These are phyloP conservation scores for Pao palembangensis DNA, from an alignment of 2,113 vertebrate genomes.

Conservation along the genomic window DNA sequence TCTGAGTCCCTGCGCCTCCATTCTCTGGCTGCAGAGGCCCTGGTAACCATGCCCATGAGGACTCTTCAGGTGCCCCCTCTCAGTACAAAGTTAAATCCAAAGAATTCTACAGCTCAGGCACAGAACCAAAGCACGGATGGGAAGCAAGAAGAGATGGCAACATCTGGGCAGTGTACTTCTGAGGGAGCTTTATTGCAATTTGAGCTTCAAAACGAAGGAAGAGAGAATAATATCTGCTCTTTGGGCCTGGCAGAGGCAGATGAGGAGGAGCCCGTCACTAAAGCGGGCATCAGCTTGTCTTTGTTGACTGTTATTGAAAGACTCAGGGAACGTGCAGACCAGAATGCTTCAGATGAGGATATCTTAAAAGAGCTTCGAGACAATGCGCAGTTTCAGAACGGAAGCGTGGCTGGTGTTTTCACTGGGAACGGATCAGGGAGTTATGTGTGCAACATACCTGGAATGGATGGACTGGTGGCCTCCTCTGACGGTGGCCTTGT, in stretches of 20 bases:
- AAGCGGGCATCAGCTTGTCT: constrained; percentile 94
- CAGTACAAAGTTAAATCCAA: constrained; percentile 64
- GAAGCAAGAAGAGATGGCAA: constrained; percentile 59
- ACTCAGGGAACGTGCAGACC: constrained; percentile 90
- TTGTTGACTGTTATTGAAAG: constrained; percentile 93
- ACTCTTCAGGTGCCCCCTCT: constrained; percentile 75
- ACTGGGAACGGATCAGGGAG: constrained; percentile 9
- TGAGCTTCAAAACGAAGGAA: constrained; percentile 55
- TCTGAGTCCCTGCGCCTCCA: constrained; percentile 91
- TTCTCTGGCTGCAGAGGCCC: constrained; percentile 89
- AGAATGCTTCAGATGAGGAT: constrained; percentile 94
- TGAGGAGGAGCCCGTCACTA: constrained; percentile 78
- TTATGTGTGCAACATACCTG: constrained; percentile 30
- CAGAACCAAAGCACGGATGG: constrained; percentile 71
- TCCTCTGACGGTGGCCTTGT: constrained; percentile 75
- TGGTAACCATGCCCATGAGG: constrained; percentile 93
- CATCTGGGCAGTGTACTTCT: constrained; percentile 59
- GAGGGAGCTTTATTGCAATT: constrained; percentile 67
- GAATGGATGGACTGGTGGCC: constrained; percentile 29
- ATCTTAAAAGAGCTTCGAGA: constrained; percentile 93
- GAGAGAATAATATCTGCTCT: constrained; percentile 23
- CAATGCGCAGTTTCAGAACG: constrained; percentile 84
- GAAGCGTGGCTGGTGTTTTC: constrained; percentile 27
- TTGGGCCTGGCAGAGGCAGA: constrained; percentile 62
- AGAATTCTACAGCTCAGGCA: constrained; percentile 59